Conservation (phyloP, 2,797 vertebrate genomes). For the Pyrrhura leucotis region DNA sequence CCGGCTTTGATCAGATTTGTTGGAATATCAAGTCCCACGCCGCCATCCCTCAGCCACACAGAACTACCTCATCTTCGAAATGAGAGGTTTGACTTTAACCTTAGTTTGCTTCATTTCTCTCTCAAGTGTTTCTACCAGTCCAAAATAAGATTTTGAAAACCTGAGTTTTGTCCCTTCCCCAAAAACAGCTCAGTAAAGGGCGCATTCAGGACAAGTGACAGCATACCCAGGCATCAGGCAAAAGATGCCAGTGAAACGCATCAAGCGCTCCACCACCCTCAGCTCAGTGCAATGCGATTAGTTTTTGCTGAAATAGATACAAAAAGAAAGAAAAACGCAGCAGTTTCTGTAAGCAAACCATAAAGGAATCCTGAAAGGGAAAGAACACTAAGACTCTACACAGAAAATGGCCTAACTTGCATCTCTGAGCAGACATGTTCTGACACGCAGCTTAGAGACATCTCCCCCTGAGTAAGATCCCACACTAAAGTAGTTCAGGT, state of each 20-base stretch:
- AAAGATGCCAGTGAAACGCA: not conserved
- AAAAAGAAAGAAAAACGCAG: not conserved
- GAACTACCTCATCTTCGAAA: not conserved
- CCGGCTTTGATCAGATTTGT: not conserved
- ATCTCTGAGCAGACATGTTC: not conserved
- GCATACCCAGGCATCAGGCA: not conserved
- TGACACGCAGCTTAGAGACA: not conserved
- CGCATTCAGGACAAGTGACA: not conserved
- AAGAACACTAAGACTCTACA: not conserved
- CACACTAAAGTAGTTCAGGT: not conserved
- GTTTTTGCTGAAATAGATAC: not conserved
- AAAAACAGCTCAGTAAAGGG: not conserved
- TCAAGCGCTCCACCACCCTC: not conserved
- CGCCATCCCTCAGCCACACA: not conserved
- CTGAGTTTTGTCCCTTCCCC: not conserved
- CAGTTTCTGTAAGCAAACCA: not conserved
- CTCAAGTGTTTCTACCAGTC: not conserved
- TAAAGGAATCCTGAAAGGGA: not conserved
- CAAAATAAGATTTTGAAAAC: not conserved
- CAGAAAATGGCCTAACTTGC: not conserved
- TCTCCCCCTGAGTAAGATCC: not conserved
- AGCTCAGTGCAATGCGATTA: not conserved
- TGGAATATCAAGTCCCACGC: rapidly evolving
- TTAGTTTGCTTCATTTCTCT: not conserved
- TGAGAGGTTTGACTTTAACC: not conserved